phyloP scores from a whole-genome alignment of 2,888 invertebrate genomes.

The Spilosoma lubricipeda region DNA sequence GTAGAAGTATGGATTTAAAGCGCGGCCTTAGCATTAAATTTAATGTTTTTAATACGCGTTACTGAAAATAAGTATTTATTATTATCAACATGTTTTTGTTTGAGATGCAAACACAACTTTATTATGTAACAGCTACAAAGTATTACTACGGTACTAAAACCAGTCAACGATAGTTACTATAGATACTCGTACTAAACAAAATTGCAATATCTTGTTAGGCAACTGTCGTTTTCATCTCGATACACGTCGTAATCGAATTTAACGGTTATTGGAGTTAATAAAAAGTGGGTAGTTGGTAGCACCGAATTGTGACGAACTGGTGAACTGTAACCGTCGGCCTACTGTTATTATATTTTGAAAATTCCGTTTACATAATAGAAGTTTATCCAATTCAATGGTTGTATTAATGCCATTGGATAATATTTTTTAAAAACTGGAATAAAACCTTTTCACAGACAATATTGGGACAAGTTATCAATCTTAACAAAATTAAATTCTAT shows the following conservation, averaged over 20 bases:
- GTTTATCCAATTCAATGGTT: conserved; percentile 17
- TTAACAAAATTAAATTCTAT: too few relatives aligned
- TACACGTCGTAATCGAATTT: conserved; percentile 80
- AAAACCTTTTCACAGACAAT: neutral
- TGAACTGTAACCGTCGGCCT: conserved; percentile 64
- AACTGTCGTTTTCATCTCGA: conserved; percentile 74
- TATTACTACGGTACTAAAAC: conserved; percentile 24
- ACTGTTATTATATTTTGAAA: conserved; percentile 48
- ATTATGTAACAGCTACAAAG: conserved; percentile 31
- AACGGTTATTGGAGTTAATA: conserved; percentile 74
- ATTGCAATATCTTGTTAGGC: conserved; percentile 55
- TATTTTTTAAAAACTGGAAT: neutral
- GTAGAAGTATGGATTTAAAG: too few relatives aligned
- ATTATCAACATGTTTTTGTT: neutral
- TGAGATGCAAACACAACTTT: conserved; percentile 23
- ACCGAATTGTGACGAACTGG: conserved; percentile 63
- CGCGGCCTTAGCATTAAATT: too few relatives aligned
- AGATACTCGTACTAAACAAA: conserved; percentile 28
- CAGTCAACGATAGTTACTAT: conserved; percentile 34
- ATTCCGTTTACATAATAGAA: conserved; percentile 34
- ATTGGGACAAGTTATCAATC: too few relatives aligned
- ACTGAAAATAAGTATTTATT: too few relatives aligned
- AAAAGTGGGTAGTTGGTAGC: conserved; percentile 63
- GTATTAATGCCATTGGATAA: conserved; percentile 4
- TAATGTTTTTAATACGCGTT: too few relatives aligned